These are phyloP conservation scores for Holotrichia oblita DNA, from an alignment of 1,140 invertebrate species.

Conservation along the genomic window DNA sequence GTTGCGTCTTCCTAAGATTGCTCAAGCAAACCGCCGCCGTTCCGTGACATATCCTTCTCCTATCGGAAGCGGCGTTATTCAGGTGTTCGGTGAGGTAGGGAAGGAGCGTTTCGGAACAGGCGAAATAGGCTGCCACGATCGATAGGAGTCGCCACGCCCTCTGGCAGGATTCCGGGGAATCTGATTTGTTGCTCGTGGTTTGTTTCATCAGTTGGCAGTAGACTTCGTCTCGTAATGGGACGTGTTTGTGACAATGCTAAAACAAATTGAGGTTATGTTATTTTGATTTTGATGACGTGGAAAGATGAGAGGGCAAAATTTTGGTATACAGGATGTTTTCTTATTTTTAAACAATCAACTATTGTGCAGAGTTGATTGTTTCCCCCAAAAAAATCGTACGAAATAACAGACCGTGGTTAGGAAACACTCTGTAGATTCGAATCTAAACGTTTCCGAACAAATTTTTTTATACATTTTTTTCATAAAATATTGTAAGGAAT, in stretches of 20 bases:
- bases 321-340: too few relatives aligned
- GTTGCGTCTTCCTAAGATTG: slow-evolving; percentile 94
- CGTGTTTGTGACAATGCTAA: slow-evolving; percentile 92
- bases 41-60: slow-evolving; percentile 88
- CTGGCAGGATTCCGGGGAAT: slow-evolving; percentile 90
- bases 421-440: too few relatives aligned
- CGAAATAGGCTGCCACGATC: slow-evolving; percentile 96
- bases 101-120: slow-evolving; percentile 89
- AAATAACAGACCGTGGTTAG: too few relatives aligned
- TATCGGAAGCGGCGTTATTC: slow-evolving; percentile 93
- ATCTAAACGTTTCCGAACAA: too few relatives aligned
- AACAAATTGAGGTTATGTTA: slow-evolving; percentile 40
- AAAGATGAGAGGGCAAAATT: too few relatives aligned
- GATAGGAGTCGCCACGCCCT: slow-evolving; percentile 97
- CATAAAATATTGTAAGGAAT: too few relatives aligned
- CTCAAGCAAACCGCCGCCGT: slow-evolving; percentile 94
- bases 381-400: too few relatives aligned
- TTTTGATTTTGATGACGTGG: too few relatives aligned
- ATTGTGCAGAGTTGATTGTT: too few relatives aligned
- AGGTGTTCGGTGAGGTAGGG: slow-evolving; percentile 97
- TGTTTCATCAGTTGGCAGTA: slow-evolving; percentile 99
- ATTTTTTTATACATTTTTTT: too few relatives aligned
- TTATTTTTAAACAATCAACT: too few relatives aligned
- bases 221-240: slow-evolving; percentile 92
- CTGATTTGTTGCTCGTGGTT: slow-evolving; percentile 95